Percentiles rank a stretch among this genome's conserved stretches.
Evolutionary conservation across 2,113 vertebrate genomes (phyloP).

Genomic region (Hassar affinis): DNA sequence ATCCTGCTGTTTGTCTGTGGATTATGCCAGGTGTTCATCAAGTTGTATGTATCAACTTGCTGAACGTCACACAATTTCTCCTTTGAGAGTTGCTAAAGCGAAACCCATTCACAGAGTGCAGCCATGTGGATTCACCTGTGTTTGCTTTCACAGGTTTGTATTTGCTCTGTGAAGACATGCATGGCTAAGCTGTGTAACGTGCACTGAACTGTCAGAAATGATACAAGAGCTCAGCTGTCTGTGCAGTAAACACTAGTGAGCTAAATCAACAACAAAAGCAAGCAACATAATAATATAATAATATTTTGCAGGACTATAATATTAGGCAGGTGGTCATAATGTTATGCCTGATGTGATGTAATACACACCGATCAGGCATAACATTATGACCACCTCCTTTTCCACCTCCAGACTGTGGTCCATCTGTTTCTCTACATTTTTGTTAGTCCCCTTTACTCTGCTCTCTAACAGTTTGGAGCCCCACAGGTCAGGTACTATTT

Average conservation of each 20-base stretch:
- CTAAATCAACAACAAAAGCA: background rate
- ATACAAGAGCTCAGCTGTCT: background rate
- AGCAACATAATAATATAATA: too few species aligned
- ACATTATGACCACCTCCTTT: too few species aligned
- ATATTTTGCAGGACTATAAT: too few species aligned
- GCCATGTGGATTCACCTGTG: background rate
- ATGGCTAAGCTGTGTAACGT: background rate
- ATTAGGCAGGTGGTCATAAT: too few species aligned
- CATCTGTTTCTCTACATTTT: too few species aligned
- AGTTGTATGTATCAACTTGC: constrained; percentile 9
- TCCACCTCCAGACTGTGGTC: too few species aligned
- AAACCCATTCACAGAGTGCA: background rate
- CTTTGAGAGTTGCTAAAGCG: background rate
- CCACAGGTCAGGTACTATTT: too few species aligned
- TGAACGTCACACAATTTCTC: constrained; percentile 15
- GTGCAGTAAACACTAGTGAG: background rate
- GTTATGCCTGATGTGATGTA: too few species aligned
- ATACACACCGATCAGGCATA: too few species aligned
- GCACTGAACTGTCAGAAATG: background rate
- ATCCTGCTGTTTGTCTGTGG: background rate
- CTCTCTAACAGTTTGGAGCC: too few species aligned
- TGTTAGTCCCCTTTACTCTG: too few species aligned
- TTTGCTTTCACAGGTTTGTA: background rate
- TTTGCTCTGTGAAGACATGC: background rate
- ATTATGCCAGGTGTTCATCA: background rate